Evolutionary conservation across 2,113 vertebrate genomes (phyloP).

Genomic region (Electrona antarctica): DNA sequence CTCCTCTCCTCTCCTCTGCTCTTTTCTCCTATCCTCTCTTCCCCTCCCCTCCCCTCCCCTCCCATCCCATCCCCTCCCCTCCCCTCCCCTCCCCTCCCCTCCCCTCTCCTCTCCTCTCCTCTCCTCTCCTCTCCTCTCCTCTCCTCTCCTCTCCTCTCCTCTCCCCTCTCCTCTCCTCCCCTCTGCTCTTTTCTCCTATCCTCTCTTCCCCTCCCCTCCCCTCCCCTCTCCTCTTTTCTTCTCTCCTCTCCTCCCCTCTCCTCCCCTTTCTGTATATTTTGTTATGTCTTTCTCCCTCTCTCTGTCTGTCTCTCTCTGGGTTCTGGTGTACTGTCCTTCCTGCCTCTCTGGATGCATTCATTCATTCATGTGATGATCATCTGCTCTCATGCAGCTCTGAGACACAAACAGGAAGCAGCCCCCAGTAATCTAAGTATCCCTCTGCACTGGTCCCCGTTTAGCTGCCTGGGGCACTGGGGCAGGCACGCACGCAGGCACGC

Average conservation of each 20-base stretch:
- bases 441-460: slow-evolving; percentile 35
- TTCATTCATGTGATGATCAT: slow-evolving; percentile 41
- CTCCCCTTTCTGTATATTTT: no score
- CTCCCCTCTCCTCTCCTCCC: not conserved
- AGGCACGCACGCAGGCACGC: not conserved
- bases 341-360: slow-evolving; percentile 5
- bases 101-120: not conserved
- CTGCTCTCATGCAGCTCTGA: slow-evolving; percentile 10
- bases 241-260: no score
- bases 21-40: slow-evolving; percentile 2
- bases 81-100: no score
- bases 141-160: not conserved
- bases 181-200: not conserved
- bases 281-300: no score
- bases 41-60: not conserved
- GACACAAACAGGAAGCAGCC: slow-evolving; percentile 58
- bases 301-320: not conserved
- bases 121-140: slow-evolving; percentile 1
- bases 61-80: no score
- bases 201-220: not conserved
- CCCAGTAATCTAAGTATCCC: slow-evolving; percentile 49
- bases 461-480: slow-evolving; percentile 4
- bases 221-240: not conserved
- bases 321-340: no score
- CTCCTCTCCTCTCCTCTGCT: slow-evolving; percentile 32